These are phyloP conservation scores for Lycia hirtaria DNA, from an alignment of 2,888 invertebrate genomes.

Conservation along the genomic window DNA sequence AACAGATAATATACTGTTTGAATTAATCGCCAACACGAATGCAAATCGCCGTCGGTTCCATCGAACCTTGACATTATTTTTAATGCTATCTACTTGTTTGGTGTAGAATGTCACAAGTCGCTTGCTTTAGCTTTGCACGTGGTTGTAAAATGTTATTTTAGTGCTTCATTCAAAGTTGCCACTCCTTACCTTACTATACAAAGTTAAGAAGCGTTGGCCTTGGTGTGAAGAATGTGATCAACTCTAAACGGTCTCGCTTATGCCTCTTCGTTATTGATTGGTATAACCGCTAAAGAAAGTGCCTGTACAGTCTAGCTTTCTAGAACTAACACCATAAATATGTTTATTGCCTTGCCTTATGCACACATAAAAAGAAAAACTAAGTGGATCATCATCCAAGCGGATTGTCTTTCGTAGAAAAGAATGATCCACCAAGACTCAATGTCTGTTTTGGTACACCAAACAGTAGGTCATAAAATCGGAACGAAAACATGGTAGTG, in stretches of 20 bases:
- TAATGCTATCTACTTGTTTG: conserved; percentile 34
- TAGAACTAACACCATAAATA: too few relatives aligned
- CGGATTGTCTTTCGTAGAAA: too few relatives aligned
- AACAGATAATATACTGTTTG: conserved; percentile 44
- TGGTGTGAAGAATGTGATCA: conserved; percentile 1
- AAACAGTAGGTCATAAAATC: neutral
- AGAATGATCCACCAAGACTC: too few relatives aligned
- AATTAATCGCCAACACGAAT: conserved; percentile 62
- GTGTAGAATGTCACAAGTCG: conserved; percentile 32
- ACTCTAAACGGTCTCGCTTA: neutral
- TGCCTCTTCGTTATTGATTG: neutral
- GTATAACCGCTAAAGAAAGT: neutral
- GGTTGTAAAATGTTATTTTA: conserved; percentile 17
- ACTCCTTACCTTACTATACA: conserved; percentile 8
- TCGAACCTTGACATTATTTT: conserved; percentile 73
- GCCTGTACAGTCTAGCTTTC: neutral
- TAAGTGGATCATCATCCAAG: too few relatives aligned
- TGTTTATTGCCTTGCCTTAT: too few relatives aligned
- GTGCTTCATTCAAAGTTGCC: conserved; percentile 14
- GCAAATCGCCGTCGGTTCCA: conserved; percentile 56
- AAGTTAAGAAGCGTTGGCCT: conserved; percentile 7
- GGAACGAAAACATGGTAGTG: conserved; percentile 11
- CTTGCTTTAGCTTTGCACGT: conserved; percentile 27
- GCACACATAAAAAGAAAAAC: too few relatives aligned
- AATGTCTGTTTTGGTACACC: neutral